Conservation (phyloP, 2,888 invertebrate species). For the Crepidodera aurea region DNA sequence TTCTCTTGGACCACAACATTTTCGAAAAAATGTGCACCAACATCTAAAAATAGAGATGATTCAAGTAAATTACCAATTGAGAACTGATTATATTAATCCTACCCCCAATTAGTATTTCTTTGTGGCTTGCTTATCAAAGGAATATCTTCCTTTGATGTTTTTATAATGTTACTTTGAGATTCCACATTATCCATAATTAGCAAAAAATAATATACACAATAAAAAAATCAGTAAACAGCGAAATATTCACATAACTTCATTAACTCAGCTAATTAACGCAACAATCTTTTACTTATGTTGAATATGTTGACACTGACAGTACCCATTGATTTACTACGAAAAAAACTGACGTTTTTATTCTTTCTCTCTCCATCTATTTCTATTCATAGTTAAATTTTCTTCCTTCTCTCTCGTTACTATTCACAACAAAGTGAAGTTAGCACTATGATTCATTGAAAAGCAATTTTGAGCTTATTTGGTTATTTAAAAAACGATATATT, state of each 20-base stretch:
- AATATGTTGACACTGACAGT: too few species aligned
- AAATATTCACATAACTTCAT: not conserved
- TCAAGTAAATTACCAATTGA: not conserved
- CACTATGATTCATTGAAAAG: not conserved
- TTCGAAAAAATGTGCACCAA: conserved; percentile 76
- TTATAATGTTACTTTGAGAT: conserved; percentile 59
- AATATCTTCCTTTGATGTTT: conserved; percentile 70
- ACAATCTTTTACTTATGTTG: too few species aligned
- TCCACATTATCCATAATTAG: conserved; percentile 55
- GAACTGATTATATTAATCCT: conserved; percentile 21
- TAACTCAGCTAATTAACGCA: too few species aligned
- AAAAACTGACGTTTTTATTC: too few species aligned
- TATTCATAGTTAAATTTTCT: too few species aligned
- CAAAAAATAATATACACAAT: too few species aligned
- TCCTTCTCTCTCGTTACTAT: too few species aligned
- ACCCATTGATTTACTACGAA: too few species aligned
- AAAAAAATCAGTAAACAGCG: not conserved
- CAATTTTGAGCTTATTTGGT: not conserved
- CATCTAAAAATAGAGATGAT: conserved; percentile 67
- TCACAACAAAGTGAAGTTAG: not conserved
- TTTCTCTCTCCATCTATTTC: too few species aligned
- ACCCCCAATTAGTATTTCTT: conserved; percentile 66
- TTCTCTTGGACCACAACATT: conserved; percentile 78
- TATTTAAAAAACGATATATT: too few species aligned
- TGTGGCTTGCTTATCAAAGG: conserved; percentile 72